Base-by-base conservation (phyloP, 2,888 invertebrate genomes). In the Synanthedon tipuliformis region DNA sequence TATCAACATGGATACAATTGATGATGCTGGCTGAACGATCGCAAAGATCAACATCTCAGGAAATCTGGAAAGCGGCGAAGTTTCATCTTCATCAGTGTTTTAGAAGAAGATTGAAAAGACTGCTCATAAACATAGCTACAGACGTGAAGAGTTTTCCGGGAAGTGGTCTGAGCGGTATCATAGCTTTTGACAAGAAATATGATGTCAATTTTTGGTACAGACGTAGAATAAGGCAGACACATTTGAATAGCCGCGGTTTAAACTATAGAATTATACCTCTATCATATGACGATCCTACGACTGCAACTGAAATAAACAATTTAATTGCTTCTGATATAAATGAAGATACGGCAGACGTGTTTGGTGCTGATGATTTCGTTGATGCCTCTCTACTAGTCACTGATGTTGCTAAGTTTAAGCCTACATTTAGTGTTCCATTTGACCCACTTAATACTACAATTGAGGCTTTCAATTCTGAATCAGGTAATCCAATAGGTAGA, bases 1-100 rank as follows among this genome's bases (percentile, higher is more conserved):
- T 82, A 2, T 70, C 76, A 0, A 73, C 76, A 3, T 84, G 81
- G 79, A 54, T 81, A 41, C 82, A 84, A 53, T 57, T 84, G 1
- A 56, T 69, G 5, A 69, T 76, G 0, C 27, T 83, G 10, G 72
- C 79, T 0, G 77, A 80, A 56, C 81, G 82, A 0, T 76, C 83
- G 0, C 56, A 54, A 0, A 74, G 73, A 0, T 45, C 40, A 0
- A 79, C 81, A 0, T 56, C 69, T 3, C 58, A 57, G 4, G 79
- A 84, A 61, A 69, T 84, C 2, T 66, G 69, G 66, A 69, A 61
- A 4, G 64, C 78, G 0, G 78, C 81, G 0, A 68, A 63, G 55
- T 68, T 73, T 12, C 68, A 71, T 41, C 56, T 58, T n/a, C 65
- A 68, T 48, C 61, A 54, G 41, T 84, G 83, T 57, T 75, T 76